Evolutionary conservation across 1,140 invertebrate species (phyloP), one percentile per base, ranked within the genome.

Genomic region (Linepithema humile): DNA sequence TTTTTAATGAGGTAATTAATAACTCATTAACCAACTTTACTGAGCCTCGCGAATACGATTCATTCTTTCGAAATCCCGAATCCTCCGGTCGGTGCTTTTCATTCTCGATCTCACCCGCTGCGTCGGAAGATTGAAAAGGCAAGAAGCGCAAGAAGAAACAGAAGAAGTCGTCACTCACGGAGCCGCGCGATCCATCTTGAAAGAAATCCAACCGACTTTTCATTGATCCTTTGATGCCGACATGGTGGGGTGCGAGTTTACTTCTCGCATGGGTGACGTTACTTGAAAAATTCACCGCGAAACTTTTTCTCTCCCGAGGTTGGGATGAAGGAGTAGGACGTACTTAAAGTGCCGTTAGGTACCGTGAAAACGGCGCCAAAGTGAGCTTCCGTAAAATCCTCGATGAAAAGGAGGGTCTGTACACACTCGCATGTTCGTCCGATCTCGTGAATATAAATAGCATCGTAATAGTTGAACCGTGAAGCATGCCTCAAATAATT

Each of bases 311-410:
- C 38, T 67, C 5, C 65, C 83, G 35, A 74, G 57, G 55, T 67
- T 26, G 57, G 50, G 57, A 62, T 40, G 6, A 45, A 74, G n/a
- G 48, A 23, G 45, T 50, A 50, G 57, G 60, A 87, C 80, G 84
- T 88, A 88, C 89, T 90, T 89, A 90, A 90, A 90, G 86, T 89
- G 77, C 86, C 88, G 88, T 90, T 90, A 90, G 89, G 82, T 85
- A 80, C 78, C 72, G 83, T 43, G 82, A 83, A 84, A 90, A 88
- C 67, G 88, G 48, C 60, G 62, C 35, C 60, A 69, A 85, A 87
- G 75, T 69, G 83, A 83, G 73, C 83, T 85, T 73, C 20, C 59
- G 17, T 10, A 67, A 88, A 90, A 90, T 65, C 89, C 88, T 90
- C n/a, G 78, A 10, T 78, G 88, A 88, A 88, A 72, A 23, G 35